Evolutionary conservation across 1,140 invertebrate genomes (phyloP).

Genomic region (Elymnias hypermnestra): DNA sequence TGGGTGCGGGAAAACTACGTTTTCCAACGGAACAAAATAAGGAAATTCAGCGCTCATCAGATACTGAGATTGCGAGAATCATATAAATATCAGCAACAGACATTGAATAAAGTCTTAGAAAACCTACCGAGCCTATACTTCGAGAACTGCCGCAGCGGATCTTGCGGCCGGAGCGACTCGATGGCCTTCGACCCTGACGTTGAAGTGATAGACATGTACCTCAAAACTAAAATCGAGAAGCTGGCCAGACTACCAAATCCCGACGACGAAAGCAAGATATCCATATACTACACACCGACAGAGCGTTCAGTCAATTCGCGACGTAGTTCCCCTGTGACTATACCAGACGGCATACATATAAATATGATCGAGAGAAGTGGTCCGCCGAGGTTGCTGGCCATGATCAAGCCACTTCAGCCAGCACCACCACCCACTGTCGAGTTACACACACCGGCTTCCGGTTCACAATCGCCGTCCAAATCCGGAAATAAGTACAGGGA

Average conservation of each 20-base stretch:
- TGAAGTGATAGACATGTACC: conserved; percentile 79
- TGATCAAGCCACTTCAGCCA: conserved; percentile 39
- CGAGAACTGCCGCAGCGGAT: conserved; percentile 93
- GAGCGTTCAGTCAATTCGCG: conserved; percentile 75
- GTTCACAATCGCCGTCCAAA: conserved; percentile 10
- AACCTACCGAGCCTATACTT: conserved; percentile 95
- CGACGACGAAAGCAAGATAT: conserved; percentile 80
- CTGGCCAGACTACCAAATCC: conserved; percentile 60
- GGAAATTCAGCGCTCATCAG: conserved; percentile 95
- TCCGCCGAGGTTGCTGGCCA: conserved; percentile 55
- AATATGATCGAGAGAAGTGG: conserved; percentile 77
- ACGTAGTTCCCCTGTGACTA: conserved; percentile 48
- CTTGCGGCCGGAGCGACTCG: conserved; percentile 88
- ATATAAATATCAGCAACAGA: conserved; percentile 96
- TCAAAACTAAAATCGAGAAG: conserved; percentile 80
- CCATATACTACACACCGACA: conserved; percentile 88
- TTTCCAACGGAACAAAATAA: conserved; percentile 94
- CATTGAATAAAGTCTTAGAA: conserved; percentile 94
- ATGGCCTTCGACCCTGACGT: conserved; percentile 82
- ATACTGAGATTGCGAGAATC: conserved; percentile 91
- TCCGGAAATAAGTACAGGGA: conserved; percentile 12
- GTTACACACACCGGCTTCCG: conserved; percentile 19
- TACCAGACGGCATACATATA: conserved; percentile 77
- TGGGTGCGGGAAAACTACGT: conserved; percentile 96
- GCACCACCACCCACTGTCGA: conserved; percentile 29